Evolutionary conservation across 2,797 vertebrate genomes (phyloP).

Genomic region (Helicolenus hilgendorfi): DNA sequence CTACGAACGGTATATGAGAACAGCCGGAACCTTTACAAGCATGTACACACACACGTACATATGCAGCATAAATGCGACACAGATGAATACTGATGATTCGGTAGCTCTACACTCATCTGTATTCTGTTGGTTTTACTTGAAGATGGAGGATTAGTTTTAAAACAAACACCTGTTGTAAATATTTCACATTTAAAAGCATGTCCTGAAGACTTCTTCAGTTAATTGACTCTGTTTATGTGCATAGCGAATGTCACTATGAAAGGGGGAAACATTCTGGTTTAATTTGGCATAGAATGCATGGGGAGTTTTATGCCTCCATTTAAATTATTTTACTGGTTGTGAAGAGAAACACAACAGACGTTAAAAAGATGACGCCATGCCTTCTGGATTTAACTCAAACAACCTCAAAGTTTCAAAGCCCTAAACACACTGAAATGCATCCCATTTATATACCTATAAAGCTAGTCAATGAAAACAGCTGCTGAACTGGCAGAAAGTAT

Average conservation of each 20-base stretch:
- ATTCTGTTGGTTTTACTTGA: neutral
- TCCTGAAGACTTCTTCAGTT: slow-evolving; percentile 17
- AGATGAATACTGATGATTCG: neutral
- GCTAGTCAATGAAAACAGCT: slow-evolving; percentile 70
- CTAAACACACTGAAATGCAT: slow-evolving; percentile 49
- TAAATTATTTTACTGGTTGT: slow-evolving; percentile 48
- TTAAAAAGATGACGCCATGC: slow-evolving; percentile 47
- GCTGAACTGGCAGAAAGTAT: slow-evolving; percentile 69
- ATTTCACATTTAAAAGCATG: slow-evolving; percentile 4
- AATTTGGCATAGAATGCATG: slow-evolving; percentile 48
- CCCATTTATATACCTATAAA: slow-evolving; percentile 78
- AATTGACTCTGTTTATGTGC: slow-evolving; percentile 48
- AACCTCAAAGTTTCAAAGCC: slow-evolving; percentile 54
- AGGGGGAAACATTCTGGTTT: slow-evolving; percentile 26
- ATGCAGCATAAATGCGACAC: neutral
- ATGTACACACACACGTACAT: neutral
- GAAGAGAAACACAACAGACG: slow-evolving; percentile 60
- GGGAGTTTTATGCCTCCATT: slow-evolving; percentile 44
- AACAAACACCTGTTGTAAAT: neutral
- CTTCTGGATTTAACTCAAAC: slow-evolving; percentile 58
- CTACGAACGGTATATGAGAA: too few relatives aligned
- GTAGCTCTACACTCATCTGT: neutral
- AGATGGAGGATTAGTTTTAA: neutral
- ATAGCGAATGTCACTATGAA: slow-evolving; percentile 39
- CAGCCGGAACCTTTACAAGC: neutral